Conservation (phyloP, 2,888 invertebrate species). For the Aphodius sticticus region DNA sequence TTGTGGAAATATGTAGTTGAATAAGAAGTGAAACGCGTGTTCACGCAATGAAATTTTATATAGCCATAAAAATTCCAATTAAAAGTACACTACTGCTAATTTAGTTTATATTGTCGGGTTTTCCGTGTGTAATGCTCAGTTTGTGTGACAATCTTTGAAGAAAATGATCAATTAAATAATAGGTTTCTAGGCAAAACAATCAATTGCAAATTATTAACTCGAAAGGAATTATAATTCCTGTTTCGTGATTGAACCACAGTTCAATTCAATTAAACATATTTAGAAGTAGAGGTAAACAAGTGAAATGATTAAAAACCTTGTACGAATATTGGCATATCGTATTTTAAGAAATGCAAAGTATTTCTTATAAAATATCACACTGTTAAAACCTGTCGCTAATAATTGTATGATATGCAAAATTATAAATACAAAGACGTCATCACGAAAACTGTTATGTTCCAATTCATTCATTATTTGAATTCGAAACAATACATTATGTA, state of each 20-base stretch:
- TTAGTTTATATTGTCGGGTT: neutral
- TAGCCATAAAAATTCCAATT: neutral
- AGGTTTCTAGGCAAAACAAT: too few relatives aligned
- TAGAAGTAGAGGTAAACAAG: neutral
- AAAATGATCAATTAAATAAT: neutral
- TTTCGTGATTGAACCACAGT: neutral
- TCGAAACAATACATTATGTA: too few relatives aligned
- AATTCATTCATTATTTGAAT: too few relatives aligned
- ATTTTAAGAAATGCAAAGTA: neutral
- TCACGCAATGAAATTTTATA: neutral
- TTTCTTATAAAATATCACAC: neutral
- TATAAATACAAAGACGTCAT: neutral
- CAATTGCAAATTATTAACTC: neutral
- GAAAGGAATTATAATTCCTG: neutral
- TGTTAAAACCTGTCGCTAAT: too few relatives aligned
- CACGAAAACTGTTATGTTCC: too few relatives aligned
- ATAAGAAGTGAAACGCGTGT: neutral
- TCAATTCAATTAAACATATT: neutral
- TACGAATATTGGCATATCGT: neutral
- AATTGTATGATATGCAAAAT: neutral
- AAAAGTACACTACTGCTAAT: neutral
- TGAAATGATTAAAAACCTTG: neutral
- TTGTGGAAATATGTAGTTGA: neutral
- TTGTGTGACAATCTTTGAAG: neutral
- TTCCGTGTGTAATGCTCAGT: neutral